Conservation (phyloP, 37 sponge, comb jelly and placozoan species). For the Dysidea cf. avara region DNA sequence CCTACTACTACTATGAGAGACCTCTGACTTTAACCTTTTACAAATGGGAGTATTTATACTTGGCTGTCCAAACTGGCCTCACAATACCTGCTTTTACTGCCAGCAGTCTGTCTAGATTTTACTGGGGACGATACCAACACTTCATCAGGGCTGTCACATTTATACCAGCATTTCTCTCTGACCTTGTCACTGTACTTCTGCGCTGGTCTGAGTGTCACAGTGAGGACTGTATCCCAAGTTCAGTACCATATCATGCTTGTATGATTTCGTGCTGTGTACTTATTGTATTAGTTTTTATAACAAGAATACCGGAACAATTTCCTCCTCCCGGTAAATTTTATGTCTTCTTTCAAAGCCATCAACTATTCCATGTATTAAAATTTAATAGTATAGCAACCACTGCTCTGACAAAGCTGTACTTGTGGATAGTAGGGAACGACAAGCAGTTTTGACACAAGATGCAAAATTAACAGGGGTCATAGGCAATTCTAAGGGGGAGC, state of each 20-base stretch:
- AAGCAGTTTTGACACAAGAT: too few relatives aligned
- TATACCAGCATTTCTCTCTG: too few relatives aligned
- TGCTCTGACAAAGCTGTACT: too few relatives aligned
- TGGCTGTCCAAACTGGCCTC: slow-evolving; percentile 1
- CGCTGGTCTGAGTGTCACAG: too few relatives aligned
- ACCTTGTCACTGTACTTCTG: too few relatives aligned
- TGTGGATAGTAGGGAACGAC: too few relatives aligned
- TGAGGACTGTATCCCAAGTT: slow-evolving; percentile 32
- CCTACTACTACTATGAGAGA: slow-evolving; percentile 39
- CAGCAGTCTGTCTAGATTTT: slow-evolving; percentile 55
- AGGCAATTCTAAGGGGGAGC: too few relatives aligned
- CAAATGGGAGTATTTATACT: slow-evolving; percentile 5
- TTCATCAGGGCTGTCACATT: slow-evolving; percentile 37
- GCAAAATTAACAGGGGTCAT: too few relatives aligned
- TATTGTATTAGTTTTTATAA: slow-evolving; percentile 65
- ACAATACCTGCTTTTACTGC: slow-evolving; percentile 24
- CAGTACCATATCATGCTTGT: slow-evolving; percentile 7
- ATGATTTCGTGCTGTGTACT: neutral
- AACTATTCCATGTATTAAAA: slow-evolving; percentile 72
- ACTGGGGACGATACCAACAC: slow-evolving; percentile 42
- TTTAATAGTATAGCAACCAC: neutral
- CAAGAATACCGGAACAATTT: slow-evolving; percentile 84
- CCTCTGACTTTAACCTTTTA: slow-evolving; percentile 15
- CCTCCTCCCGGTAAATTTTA: slow-evolving; percentile 84
- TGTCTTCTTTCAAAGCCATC: slow-evolving; percentile 77